phyloP scores from a whole-genome alignment of 1,140 invertebrate genomes.

The Bombus picipes region DNA sequence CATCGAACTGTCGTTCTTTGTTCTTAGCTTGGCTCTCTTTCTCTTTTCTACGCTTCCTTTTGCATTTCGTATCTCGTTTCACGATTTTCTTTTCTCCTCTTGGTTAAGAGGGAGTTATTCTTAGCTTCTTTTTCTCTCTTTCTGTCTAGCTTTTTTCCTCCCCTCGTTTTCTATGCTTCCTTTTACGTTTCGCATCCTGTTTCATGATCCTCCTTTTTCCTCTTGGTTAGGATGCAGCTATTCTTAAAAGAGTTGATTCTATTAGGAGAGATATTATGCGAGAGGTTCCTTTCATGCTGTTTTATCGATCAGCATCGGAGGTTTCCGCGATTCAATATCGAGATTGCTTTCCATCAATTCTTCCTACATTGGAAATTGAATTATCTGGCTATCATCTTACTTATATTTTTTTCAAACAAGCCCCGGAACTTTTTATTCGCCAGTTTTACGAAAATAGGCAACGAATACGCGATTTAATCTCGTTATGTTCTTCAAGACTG shows the following conservation, averaged over 20 bases:
- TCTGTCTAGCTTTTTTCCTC: background rate
- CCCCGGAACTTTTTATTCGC: background rate
- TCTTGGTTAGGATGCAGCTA: background rate
- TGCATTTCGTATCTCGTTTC: too few species aligned
- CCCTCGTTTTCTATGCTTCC: background rate
- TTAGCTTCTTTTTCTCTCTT: background rate
- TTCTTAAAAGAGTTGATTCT: background rate
- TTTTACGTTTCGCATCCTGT: background rate
- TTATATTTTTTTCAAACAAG: background rate
- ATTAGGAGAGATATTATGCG: background rate
- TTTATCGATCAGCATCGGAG: background rate
- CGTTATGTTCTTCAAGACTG: too few species aligned
- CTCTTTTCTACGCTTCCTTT: too few species aligned
- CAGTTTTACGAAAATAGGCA: rapidly evolving
- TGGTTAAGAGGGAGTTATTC: too few species aligned
- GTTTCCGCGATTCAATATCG: background rate
- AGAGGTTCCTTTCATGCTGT: background rate
- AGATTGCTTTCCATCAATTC: background rate
- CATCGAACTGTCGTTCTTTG: background rate
- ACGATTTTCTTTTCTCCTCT: background rate
- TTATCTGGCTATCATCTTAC: background rate
- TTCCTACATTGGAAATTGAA: background rate
- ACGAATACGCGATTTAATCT: background rate
- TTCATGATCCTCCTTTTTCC: background rate
- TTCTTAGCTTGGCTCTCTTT: background rate